phyloP scores from a whole-genome alignment of 1,140 invertebrate species.

The Phymastichus coffea region DNA sequence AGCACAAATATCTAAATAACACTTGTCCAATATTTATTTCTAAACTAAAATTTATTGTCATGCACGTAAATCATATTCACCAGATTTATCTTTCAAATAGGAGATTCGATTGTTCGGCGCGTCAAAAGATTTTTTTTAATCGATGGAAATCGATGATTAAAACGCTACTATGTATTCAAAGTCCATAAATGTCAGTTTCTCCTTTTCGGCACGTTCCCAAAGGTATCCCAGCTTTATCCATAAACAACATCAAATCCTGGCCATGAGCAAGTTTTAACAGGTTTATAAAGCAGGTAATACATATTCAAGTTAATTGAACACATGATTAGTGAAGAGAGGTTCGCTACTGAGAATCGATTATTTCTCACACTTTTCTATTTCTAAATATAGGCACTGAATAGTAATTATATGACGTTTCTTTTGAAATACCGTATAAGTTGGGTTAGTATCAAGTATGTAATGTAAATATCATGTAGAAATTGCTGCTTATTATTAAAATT shows the following conservation, averaged over 20 bases:
- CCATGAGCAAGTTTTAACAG: conserved; percentile 15
- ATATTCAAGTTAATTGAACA: conserved; percentile 33
- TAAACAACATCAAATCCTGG: conserved; percentile 14
- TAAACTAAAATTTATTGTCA: no score
- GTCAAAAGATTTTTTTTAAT: conserved; percentile 2
- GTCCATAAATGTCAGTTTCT: conserved; percentile 11
- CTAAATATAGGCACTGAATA: no score
- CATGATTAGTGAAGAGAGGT: conserved; percentile 15
- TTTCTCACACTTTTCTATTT: no score
- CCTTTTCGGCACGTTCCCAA: neutral
- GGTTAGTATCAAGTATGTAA: no score
- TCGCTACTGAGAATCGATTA: conserved; percentile 11
- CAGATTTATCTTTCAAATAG: conserved; percentile 1
- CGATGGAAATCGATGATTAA: conserved; percentile 2
- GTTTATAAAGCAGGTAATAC: conserved; percentile 16
- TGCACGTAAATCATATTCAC: neutral
- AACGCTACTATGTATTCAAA: conserved; percentile 4
- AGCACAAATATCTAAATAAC: no score
- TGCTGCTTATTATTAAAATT: no score
- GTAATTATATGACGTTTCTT: no score
- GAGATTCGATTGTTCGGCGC: neutral
- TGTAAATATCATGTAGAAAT: no score
- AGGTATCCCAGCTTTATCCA: conserved; percentile 24
- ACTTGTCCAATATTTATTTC: no score
- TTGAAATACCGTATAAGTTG: no score